Evolutionary conservation across 2,888 invertebrate genomes (phyloP).

Genomic region (Coremacera marginata): DNA sequence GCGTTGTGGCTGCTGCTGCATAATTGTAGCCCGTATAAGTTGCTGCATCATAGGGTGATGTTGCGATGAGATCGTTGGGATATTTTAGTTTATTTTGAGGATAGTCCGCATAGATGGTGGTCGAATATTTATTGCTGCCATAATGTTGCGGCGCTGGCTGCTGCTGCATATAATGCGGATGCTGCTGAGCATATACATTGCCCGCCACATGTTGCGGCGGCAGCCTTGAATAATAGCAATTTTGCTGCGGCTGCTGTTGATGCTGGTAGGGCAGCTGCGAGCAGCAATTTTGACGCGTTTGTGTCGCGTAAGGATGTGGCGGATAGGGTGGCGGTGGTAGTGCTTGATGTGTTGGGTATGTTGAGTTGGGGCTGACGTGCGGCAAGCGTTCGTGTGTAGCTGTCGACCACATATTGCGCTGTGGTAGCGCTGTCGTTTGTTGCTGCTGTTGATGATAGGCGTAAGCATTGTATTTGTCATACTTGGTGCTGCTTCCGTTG

Average conservation of each 20-base stretch:
- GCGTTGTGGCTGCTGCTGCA: conserved; percentile 38
- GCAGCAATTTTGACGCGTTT: conserved; percentile 59
- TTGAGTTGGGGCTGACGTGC: not conserved
- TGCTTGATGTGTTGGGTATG: not conserved
- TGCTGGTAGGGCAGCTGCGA: conserved; percentile 57
- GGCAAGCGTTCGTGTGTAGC: conserved; percentile 37
- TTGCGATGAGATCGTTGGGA: conserved; percentile 57
- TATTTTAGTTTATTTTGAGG: conserved; percentile 56
- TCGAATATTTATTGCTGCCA: conserved; percentile 35
- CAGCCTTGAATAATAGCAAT: conserved; percentile 57
- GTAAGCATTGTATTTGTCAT: conserved; percentile 55
- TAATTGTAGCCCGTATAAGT: conserved; percentile 28
- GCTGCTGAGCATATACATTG: conserved; percentile 42
- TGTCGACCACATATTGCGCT: conserved; percentile 54
- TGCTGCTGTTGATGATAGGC: conserved; percentile 38
- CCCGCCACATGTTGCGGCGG: conserved; percentile 14
- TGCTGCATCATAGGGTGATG: conserved; percentile 50
- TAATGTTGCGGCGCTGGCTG: conserved; percentile 32
- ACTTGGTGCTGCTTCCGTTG: conserved; percentile 49
- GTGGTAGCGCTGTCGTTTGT: not conserved
- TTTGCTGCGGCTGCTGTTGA: conserved; percentile 52
- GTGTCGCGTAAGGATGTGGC: conserved; percentile 33
- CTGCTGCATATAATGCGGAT: conserved; percentile 34
- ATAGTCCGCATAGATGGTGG: conserved; percentile 44
- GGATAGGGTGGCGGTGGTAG: conserved; percentile 22